A percentile compares a stretch with the other conserved stretches of the same genome.
These are phyloP conservation scores for Suillia variegata DNA, from an alignment of 2,888 invertebrate species.

Conservation along the genomic window DNA sequence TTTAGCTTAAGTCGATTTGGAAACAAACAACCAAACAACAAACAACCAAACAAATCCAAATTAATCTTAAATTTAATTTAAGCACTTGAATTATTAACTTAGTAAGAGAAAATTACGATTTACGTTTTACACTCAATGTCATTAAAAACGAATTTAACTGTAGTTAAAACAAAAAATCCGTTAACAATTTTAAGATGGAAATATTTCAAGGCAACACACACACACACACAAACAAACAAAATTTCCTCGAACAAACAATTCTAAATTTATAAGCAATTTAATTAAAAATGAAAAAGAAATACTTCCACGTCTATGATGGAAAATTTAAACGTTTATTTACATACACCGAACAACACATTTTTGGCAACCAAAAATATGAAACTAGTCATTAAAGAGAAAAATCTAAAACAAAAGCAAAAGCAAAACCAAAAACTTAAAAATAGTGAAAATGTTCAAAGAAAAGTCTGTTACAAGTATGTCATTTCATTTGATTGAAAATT, in stretches of 20 bases:
- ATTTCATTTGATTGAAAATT: no score
- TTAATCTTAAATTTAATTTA: background rate
- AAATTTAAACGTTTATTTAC: conserved; percentile 17
- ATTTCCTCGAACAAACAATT: conserved; percentile 33
- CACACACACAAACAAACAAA: no score
- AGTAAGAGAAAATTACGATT: background rate
- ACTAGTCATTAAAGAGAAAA: conserved; percentile 28
- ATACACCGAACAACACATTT: background rate
- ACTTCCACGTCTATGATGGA: no score
- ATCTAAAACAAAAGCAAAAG: conserved; percentile 28
- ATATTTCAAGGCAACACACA: no score
- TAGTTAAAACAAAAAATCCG: conserved; percentile 31
- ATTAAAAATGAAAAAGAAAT: conserved; percentile 43
- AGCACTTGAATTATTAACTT: no score
- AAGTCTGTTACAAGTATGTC: conserved; percentile 49
- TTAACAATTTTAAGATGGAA: conserved; percentile 23
- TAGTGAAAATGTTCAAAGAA: conserved; percentile 36
- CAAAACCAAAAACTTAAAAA: conserved; percentile 22
- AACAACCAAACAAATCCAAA: background rate
- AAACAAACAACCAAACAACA: conserved; percentile 11
- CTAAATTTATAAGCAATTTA: conserved; percentile 55
- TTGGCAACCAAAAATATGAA: conserved; percentile 19
- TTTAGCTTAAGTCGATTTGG: background rate
- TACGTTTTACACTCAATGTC: background rate
- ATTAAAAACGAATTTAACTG: conserved; percentile 50